Evolutionary conservation across 1,140 invertebrate species (phyloP).

Genomic region (Drosophila littoralis): DNA sequence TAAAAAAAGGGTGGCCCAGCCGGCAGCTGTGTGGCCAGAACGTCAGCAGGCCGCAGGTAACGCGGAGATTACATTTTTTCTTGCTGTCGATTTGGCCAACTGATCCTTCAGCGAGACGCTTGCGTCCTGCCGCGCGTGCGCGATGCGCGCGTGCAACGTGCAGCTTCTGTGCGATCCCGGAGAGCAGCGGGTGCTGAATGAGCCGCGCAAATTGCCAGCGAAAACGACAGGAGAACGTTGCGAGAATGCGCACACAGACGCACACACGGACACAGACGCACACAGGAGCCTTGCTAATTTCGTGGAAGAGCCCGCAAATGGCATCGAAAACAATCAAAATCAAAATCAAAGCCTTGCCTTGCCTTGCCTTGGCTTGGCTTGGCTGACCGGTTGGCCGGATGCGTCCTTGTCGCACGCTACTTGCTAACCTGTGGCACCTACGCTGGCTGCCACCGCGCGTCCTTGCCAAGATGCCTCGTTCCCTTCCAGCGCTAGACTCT

Average conservation of each 20-base stretch:
- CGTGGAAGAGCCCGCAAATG: constrained; percentile 39
- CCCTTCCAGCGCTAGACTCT: constrained; percentile 1
- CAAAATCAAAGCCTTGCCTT: constrained; percentile 33
- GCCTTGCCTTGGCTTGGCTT: too few species aligned
- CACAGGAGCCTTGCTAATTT: constrained; percentile 43
- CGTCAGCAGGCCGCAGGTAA: constrained; percentile 20
- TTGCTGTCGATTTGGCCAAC: not conserved
- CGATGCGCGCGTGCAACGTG: constrained; percentile 34
- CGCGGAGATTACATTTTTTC: not conserved
- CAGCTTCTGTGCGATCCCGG: constrained; percentile 50
- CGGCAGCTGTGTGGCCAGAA: constrained; percentile 34
- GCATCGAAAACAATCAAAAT: constrained; percentile 21
- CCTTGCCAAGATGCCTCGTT: constrained; percentile 32
- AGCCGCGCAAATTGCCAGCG: constrained; percentile 48
- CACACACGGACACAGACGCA: not conserved
- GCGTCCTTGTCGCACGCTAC: constrained; percentile 50
- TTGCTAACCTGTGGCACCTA: constrained; percentile 43
- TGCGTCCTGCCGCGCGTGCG: constrained; percentile 20
- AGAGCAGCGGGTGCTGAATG: constrained; percentile 56
- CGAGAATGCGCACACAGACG: not conserved
- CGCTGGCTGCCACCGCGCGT: constrained; percentile 25
- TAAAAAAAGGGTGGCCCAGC: constrained; percentile 66
- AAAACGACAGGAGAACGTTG: constrained; percentile 61
- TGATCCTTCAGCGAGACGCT: constrained; percentile 1
- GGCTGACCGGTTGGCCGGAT: not conserved